These are phyloP conservation scores for Calypte anna DNA, from an alignment of 2,113 vertebrate species.

Conservation along the genomic window DNA sequence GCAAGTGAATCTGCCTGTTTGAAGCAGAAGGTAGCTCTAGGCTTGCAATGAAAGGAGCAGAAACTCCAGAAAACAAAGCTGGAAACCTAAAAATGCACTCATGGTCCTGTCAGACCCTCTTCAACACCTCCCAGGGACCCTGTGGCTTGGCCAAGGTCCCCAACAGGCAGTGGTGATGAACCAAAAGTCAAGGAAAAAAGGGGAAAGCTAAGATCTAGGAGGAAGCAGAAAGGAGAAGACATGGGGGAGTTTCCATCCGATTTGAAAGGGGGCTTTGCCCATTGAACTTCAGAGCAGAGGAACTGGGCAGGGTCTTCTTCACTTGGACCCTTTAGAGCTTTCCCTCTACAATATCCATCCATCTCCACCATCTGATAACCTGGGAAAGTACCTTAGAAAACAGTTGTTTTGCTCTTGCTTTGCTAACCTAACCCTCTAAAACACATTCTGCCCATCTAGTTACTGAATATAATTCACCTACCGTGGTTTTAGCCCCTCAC, in stretches of 20 bases:
- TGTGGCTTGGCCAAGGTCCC: background rate
- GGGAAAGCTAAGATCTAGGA: background rate
- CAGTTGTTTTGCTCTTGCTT: background rate
- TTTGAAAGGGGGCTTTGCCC: background rate
- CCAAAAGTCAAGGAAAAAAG: background rate
- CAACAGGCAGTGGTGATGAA: background rate
- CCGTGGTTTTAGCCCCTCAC: background rate
- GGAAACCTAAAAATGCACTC: background rate
- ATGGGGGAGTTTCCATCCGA: background rate
- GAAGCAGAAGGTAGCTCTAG: conserved; percentile 45
- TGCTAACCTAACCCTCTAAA: background rate
- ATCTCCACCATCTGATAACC: too few species aligned
- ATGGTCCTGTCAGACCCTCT: background rate
- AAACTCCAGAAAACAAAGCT: background rate
- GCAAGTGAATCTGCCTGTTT: conserved; percentile 31
- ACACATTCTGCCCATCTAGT: background rate
- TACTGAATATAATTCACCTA: background rate
- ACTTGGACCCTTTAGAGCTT: rapidly evolving
- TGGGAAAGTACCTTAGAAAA: background rate
- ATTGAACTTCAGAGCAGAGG: background rate
- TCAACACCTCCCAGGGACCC: background rate
- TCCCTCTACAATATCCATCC: background rate
- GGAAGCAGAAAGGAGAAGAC: background rate
- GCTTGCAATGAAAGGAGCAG: conserved; percentile 21
- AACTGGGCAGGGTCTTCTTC: background rate